Conservation (phyloP, 1,140 invertebrate genomes). For the Drosophila neocordata region DNA sequence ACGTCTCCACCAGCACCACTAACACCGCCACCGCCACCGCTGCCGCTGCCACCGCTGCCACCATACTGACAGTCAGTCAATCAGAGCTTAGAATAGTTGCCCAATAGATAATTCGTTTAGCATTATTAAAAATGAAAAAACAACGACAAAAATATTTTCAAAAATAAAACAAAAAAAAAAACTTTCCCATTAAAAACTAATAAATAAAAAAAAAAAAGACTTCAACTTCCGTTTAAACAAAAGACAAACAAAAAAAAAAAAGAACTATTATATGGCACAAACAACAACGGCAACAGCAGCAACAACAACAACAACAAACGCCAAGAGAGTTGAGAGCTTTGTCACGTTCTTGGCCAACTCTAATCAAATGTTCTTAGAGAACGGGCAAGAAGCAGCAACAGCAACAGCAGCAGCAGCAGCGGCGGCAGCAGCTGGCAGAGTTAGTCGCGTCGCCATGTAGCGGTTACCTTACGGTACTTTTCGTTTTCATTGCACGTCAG, state of each 20-base stretch:
- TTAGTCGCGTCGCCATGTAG: conserved; percentile 50
- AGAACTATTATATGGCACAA: conserved; percentile 42
- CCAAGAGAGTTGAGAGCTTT: conserved; percentile 3
- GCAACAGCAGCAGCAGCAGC: not conserved
- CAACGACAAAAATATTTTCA: not conserved
- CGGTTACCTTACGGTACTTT: conserved; percentile 83
- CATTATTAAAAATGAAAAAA: not conserved
- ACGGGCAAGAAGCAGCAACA: not conserved
- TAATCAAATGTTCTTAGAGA: conserved; percentile 50
- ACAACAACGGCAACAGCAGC: conserved; percentile 7
- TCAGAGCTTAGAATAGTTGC: conserved; percentile 23
- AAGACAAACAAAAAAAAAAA: conserved; percentile 46
- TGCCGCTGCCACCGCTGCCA: not conserved
- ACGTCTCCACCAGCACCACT: not conserved
- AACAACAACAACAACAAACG: not conserved
- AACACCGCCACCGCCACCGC: not conserved
- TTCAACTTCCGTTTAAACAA: conserved; percentile 64
- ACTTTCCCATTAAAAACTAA: conserved; percentile 80
- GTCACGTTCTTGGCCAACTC: conserved; percentile 25
- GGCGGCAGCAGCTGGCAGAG: not conserved
- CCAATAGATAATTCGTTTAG: conserved; percentile 8
- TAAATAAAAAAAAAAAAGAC: conserved; percentile 51
- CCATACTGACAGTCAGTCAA: conserved; percentile 36
- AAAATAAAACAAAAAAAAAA: conserved; percentile 10
- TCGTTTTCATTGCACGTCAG: conserved; percentile 83